Conservation (phyloP, 1,140 invertebrate species). For the Venustaconcha ellipsiformis region DNA sequence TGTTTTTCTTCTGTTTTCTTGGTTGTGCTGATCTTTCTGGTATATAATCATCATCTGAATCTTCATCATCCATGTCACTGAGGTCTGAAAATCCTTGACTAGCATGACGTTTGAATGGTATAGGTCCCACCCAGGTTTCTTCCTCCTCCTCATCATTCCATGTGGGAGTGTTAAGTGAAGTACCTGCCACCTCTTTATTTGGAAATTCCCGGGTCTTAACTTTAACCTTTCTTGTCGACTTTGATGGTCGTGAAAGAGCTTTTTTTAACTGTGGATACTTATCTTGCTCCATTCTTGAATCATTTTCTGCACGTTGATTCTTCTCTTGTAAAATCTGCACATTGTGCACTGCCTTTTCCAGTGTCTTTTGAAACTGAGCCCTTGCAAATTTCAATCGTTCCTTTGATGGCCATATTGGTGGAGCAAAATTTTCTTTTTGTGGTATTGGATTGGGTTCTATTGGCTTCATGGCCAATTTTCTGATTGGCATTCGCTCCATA, state of each 20-base stretch:
- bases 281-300: constrained; percentile 8
- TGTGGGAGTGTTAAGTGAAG: too few relatives aligned
- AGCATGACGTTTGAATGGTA: constrained; percentile 10
- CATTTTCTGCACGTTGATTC: not conserved
- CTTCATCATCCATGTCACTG: not conserved
- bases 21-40: too few relatives aligned
- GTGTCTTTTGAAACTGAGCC: constrained; percentile 13
- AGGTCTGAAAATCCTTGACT: constrained; percentile 7
- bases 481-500: constrained; percentile 22
- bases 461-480: constrained; percentile 24
- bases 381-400: constrained; percentile 29
- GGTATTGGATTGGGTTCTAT: not conserved
- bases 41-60: constrained; percentile 5
- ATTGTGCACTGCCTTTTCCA: constrained; percentile 24
- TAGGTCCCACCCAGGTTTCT: constrained; percentile 10
- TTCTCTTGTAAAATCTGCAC: constrained; percentile 1
- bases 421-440: constrained; percentile 9
- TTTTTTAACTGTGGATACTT: constrained; percentile 30
- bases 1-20: too few relatives aligned
- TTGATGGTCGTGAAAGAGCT: constrained; percentile 8
- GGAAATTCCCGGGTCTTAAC: too few relatives aligned
- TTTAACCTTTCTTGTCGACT: too few relatives aligned
- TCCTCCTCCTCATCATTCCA: constrained; percentile 5
- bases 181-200: too few relatives aligned
- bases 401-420: constrained; percentile 21